Conservation (phyloP, 2,797 vertebrate species). For the Clarias platycephalus region DNA sequence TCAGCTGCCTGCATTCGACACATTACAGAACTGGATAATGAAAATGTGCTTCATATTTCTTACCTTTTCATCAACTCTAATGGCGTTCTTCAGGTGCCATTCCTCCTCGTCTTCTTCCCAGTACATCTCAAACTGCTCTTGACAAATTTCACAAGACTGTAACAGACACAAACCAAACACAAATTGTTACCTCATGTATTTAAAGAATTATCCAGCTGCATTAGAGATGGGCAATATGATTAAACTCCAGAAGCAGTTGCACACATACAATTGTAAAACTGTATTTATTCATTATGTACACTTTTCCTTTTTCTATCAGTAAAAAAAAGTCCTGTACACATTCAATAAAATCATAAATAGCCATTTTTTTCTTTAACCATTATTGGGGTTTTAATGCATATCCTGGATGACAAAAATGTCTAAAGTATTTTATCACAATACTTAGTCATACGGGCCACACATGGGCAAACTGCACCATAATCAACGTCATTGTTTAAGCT, state of each 20-base stretch:
- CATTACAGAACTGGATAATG: neutral
- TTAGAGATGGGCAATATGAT: neutral
- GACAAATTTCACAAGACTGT: slow-evolving; percentile 95
- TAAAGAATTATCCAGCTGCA: neutral
- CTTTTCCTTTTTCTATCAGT: too few relatives aligned
- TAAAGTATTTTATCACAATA: neutral
- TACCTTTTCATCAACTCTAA: slow-evolving; percentile 93
- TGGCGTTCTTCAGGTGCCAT: slow-evolving; percentile 95
- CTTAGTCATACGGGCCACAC: neutral
- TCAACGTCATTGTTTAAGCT: neutral
- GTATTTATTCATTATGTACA: too few relatives aligned
- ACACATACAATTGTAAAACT: too few relatives aligned
- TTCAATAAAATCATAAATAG: too few relatives aligned
- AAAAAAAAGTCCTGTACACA: too few relatives aligned
- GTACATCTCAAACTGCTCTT: slow-evolving; percentile 96
- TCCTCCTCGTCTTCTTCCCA: slow-evolving; percentile 99
- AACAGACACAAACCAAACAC: neutral
- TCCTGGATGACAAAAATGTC: neutral
- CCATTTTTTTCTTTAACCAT: too few relatives aligned
- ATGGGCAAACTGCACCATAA: neutral
- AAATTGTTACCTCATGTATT: neutral
- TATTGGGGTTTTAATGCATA: neutral
- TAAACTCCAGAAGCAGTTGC: neutral
- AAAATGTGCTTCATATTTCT: neutral
- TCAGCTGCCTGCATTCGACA: neutral